phyloP scores from a whole-genome alignment of 2,797 vertebrate species.

The Peromyscus nudipes region DNA sequence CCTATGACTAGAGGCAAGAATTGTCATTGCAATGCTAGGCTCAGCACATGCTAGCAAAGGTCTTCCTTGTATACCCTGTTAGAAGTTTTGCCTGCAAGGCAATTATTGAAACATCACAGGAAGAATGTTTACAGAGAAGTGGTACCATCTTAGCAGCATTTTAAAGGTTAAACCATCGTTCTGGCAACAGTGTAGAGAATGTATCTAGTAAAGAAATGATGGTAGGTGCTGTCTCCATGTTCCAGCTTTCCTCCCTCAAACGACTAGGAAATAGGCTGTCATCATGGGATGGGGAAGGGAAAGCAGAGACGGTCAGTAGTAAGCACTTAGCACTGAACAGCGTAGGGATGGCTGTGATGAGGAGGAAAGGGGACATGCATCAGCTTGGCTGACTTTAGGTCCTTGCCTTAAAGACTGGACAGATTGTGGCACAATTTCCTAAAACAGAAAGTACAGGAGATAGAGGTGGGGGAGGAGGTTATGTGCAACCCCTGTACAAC shows the following conservation, averaged over 20 bases:
- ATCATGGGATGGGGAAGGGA: neutral
- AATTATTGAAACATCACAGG: neutral
- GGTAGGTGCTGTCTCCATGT: neutral
- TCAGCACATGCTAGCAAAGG: neutral
- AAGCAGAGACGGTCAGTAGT: neutral
- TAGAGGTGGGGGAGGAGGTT: rapidly evolving
- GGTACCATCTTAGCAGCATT: neutral
- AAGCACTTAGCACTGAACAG: neutral
- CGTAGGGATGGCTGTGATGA: neutral
- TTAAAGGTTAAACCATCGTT: neutral
- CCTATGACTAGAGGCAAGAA: neutral
- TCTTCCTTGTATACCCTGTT: neutral
- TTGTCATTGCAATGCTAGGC: neutral
- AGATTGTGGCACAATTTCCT: neutral
- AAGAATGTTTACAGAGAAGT: neutral
- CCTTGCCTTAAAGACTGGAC: neutral
- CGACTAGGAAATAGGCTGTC: neutral
- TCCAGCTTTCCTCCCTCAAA: neutral
- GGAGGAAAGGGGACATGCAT: neutral
- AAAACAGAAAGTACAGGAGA: neutral
- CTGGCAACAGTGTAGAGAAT: neutral
- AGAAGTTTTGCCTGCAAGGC: neutral
- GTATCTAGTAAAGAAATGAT: neutral
- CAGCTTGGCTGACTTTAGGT: neutral
- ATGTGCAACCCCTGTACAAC: neutral